Conservation (phyloP, 2,797 vertebrate species). For the Catharus ustulatus region DNA sequence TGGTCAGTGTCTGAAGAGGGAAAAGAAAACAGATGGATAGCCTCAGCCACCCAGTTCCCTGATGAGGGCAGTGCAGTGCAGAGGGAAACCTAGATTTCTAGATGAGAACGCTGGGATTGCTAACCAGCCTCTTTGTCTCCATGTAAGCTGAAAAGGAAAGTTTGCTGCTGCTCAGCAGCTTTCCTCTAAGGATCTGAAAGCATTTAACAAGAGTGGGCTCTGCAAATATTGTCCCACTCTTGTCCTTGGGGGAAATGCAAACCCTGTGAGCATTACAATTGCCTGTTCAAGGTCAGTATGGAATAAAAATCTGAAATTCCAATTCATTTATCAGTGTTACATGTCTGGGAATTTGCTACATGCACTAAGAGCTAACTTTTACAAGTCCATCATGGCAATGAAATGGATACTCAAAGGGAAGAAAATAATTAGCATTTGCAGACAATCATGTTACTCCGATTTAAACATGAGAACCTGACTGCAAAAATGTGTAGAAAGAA, state of each 20-base stretch:
- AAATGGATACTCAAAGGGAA: slow-evolving; percentile 35
- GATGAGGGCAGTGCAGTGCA: neutral
- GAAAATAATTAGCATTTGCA: slow-evolving; percentile 57
- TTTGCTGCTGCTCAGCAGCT: neutral
- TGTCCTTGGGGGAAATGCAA: neutral
- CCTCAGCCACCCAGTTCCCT: neutral
- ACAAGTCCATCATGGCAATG: neutral
- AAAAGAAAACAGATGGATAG: neutral
- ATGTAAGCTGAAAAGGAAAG: neutral
- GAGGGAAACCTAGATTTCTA: neutral
- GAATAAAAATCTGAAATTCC: slow-evolving; percentile 30
- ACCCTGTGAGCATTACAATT: neutral
- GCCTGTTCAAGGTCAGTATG: slow-evolving; percentile 23
- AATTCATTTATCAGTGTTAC: neutral
- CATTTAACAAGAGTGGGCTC: neutral
- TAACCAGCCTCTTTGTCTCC: neutral
- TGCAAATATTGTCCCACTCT: neutral
- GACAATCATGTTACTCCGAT: slow-evolving; percentile 26
- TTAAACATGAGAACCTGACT: slow-evolving; percentile 35
- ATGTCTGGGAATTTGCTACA: slow-evolving; percentile 10
- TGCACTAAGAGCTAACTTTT: neutral
- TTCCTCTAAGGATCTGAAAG: neutral
- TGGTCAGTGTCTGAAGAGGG: neutral
- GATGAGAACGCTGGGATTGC: neutral
- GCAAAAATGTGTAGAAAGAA: slow-evolving; percentile 51